Evolutionary conservation across 37 sponge, comb jelly and placozoan species (phyloP).

Genomic region (Haliclona indistincta): DNA sequence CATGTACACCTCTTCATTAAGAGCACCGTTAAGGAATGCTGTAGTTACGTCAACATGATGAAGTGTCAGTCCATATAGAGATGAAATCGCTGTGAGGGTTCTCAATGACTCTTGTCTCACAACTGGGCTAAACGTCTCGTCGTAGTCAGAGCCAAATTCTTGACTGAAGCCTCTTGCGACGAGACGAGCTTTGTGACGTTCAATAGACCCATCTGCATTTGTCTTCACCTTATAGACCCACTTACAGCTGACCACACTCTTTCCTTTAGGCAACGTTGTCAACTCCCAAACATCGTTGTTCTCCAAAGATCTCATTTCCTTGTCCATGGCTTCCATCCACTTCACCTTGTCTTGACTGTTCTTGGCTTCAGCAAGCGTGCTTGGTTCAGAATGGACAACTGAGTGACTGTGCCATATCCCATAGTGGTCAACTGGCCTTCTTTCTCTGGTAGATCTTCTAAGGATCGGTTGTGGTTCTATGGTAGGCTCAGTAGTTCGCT

Average conservation of each 20-base stretch:
- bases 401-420: no score
- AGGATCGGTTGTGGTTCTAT: neutral
- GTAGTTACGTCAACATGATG: conserved; percentile 60
- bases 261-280: neutral
- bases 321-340: conserved; percentile 60
- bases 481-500: neutral
- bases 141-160: conserved; percentile 41
- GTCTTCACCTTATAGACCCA: conserved; percentile 53
- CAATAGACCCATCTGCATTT: conserved; percentile 28
- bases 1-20: conserved; percentile 61
- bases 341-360: conserved; percentile 22
- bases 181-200: conserved; percentile 49
- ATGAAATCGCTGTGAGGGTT: conserved; percentile 21
- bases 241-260: conserved; percentile 25
- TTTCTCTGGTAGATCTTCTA: conserved; percentile 8
- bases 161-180: conserved; percentile 65
- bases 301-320: conserved; percentile 55
- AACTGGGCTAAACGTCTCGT: conserved; percentile 58
- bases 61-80: conserved; percentile 21
- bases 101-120: conserved; percentile 33
- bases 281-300: conserved; percentile 53
- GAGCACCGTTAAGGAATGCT: conserved; percentile 55
- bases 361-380: conserved; percentile 34
- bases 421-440: conserved; percentile 3
- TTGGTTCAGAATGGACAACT: no score